Conservation (phyloP, 2,888 invertebrate species). For the Macrophya annulata region DNA sequence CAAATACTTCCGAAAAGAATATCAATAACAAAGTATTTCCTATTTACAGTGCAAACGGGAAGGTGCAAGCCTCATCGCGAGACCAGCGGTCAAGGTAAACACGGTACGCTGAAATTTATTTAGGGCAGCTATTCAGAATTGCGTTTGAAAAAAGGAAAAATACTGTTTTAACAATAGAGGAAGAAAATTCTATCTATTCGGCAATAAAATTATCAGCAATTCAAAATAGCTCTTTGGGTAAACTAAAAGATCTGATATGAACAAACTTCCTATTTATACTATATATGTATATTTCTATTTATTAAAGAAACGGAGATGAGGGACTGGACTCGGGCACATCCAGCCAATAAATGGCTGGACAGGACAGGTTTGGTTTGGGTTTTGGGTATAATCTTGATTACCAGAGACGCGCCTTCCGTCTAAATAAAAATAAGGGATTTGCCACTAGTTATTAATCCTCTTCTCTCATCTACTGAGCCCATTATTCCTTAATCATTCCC, state of each 20-base stretch:
- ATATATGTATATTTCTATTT: not conserved
- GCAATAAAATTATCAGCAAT: not conserved
- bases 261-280: not conserved
- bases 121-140: constrained; percentile 48
- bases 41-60: constrained; percentile 73
- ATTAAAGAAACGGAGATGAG: constrained; percentile 72
- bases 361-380: constrained; percentile 74
- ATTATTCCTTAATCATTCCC: not conserved
- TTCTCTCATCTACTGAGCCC: too few species aligned
- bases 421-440: constrained; percentile 32
- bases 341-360: constrained; percentile 69
- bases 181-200: not conserved
- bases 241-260: not conserved
- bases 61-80: constrained; percentile 67
- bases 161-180: not conserved
- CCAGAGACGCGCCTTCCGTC: constrained; percentile 56
- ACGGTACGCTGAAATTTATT: constrained; percentile 57
- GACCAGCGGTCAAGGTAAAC: constrained; percentile 74
- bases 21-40: not conserved
- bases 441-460: not conserved
- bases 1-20: too few species aligned
- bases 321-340: constrained; percentile 72
- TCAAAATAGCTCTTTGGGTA: constrained; percentile 33
- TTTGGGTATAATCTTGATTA: constrained; percentile 72
- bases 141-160: not conserved